phyloP scores from a whole-genome alignment of 1,140 invertebrate genomes.

The Saxidomus purpurata region DNA sequence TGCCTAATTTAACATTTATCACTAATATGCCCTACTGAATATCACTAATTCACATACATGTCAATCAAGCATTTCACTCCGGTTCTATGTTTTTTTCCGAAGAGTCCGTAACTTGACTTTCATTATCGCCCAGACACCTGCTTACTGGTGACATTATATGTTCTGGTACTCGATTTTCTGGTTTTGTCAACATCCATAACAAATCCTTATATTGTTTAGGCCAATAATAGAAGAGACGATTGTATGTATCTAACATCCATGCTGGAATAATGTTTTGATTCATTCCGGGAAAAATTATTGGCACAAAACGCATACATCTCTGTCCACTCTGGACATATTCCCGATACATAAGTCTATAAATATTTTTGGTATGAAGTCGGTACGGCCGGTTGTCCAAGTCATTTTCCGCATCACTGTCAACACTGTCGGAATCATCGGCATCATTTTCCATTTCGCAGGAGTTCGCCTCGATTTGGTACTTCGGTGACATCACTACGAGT shows the following conservation, averaged over 20 bases:
- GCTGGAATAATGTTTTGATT: conserved; percentile 42
- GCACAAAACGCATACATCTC: conserved; percentile 55
- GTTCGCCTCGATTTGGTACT: conserved; percentile 54
- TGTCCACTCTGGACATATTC: conserved; percentile 40
- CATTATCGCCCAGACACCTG: not conserved
- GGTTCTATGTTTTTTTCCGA: not conserved
- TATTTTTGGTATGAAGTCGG: conserved; percentile 65
- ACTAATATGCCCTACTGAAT: no score
- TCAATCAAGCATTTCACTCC: not conserved
- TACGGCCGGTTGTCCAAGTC: conserved; percentile 3
- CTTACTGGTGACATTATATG: conserved; percentile 9
- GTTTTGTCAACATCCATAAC: conserved; percentile 67
- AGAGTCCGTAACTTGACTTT: not conserved
- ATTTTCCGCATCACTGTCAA: conserved; percentile 59
- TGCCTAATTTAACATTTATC: no score
- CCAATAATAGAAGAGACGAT: conserved; percentile 47
- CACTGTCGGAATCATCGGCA: conserved; percentile 42
- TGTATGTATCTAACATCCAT: conserved; percentile 54
- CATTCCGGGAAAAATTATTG: conserved; percentile 58
- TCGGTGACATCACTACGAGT: conserved; percentile 56
- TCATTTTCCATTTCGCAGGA: conserved; percentile 49
- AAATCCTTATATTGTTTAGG: conserved; percentile 66
- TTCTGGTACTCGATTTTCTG: conserved; percentile 60
- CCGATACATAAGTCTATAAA: conserved; percentile 62
- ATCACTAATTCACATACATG: no score